These are phyloP conservation scores for Phengaris arion DNA, from an alignment of 2,888 invertebrate genomes.

Conservation along the genomic window DNA sequence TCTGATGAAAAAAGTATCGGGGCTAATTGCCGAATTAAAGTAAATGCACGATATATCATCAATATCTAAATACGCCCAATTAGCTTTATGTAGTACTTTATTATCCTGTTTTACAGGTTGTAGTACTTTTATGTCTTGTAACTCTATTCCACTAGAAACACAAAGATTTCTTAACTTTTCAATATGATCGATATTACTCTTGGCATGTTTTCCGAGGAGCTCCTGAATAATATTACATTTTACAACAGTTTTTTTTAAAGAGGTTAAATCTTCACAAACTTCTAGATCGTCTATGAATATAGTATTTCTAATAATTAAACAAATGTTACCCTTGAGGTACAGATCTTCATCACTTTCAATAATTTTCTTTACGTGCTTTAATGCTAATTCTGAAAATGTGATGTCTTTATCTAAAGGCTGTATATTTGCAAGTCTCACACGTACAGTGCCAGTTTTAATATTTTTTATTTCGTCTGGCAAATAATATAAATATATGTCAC, in stretches of 20 bases:
- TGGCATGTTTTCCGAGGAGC: conserved; percentile 65
- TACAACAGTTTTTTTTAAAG: conserved; percentile 71
- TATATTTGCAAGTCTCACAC: conserved; percentile 59
- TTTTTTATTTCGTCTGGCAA: conserved; percentile 73
- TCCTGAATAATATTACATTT: conserved; percentile 76
- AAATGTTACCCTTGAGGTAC: conserved; percentile 70
- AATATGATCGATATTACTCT: conserved; percentile 71
- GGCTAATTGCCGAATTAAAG: conserved; percentile 65
- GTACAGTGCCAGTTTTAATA: conserved; percentile 65
- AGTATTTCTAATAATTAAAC: conserved; percentile 79
- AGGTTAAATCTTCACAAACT: conserved; percentile 74
- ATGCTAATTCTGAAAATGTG: conserved; percentile 60
- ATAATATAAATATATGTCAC: conserved; percentile 64
- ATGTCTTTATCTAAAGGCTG: conserved; percentile 65
- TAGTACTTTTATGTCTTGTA: conserved; percentile 37
- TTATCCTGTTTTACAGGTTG: conserved; percentile 39
- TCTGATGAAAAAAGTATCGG: conserved; percentile 73
- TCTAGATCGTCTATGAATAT: conserved; percentile 83
- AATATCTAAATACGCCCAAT: conserved; percentile 76
- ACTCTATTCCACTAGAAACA: conserved; percentile 46
- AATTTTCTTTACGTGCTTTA: conserved; percentile 50
- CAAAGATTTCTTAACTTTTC: conserved; percentile 69
- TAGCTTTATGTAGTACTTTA: conserved; percentile 40
- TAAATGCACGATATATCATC: conserved; percentile 60
- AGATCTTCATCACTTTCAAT: conserved; percentile 55